Percentiles rank a stretch among this genome's conserved stretches.
These are phyloP conservation scores for Unio delphinus DNA, from an alignment of 2,888 invertebrate species.

Conservation along the genomic window DNA sequence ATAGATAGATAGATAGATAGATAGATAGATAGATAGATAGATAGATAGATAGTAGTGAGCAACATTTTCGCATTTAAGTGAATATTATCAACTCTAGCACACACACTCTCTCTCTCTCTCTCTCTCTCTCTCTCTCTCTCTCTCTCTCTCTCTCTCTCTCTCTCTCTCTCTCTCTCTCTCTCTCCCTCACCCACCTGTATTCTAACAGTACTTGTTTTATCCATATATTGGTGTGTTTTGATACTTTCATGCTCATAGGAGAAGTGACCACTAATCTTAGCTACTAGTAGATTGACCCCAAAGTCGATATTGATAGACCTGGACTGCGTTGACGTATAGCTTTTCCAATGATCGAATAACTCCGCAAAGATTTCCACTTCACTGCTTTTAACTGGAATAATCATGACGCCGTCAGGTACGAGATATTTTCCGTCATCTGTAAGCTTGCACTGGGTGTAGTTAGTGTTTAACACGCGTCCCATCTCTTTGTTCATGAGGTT, in stretches of 20 bases:
- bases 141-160: too few relatives aligned
- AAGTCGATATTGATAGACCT: constrained; percentile 39
- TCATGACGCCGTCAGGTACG: constrained; percentile 51
- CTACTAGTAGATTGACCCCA: constrained; percentile 16
- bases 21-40: too few relatives aligned
- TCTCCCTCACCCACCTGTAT: constrained; percentile 22
- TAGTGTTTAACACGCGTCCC: constrained; percentile 45
- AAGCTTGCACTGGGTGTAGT: constrained; percentile 49
- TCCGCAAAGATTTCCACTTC: constrained; percentile 50
- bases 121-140: too few relatives aligned
- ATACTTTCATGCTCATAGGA: constrained; percentile 33
- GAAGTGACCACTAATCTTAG: constrained; percentile 42
- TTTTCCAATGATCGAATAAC: constrained; percentile 42
- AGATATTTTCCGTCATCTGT: constrained; percentile 58
- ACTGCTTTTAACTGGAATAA: constrained; percentile 53
- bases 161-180: too few relatives aligned
- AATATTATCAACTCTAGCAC: too few relatives aligned
- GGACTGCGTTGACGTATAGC: constrained; percentile 45
- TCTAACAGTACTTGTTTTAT: constrained; percentile 37
- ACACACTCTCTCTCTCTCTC: too few relatives aligned
- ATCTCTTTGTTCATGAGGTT: constrained; percentile 56
- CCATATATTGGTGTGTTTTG: constrained; percentile 33
- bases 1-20: too few relatives aligned
- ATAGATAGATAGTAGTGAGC: too few relatives aligned
- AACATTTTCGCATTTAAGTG: too few relatives aligned